Evolutionary conservation across 2,888 invertebrate species (phyloP).

Genomic region (Rotaria macrura): DNA sequence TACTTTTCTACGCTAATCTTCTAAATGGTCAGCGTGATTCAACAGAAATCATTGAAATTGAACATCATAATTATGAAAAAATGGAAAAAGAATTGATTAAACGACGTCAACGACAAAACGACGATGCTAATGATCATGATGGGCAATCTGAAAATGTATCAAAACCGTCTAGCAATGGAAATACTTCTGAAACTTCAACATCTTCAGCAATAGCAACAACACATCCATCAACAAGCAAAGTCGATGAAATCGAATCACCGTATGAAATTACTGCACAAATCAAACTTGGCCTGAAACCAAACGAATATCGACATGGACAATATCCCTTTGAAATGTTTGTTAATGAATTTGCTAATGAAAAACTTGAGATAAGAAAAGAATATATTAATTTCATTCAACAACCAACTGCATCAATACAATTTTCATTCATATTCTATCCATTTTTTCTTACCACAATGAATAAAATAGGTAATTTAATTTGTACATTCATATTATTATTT

Average conservation of each 20-base stretch:
- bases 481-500: constrained; percentile 4
- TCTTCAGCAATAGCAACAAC: background rate
- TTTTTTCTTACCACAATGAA: constrained; percentile 82
- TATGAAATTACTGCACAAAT: constrained; percentile 56
- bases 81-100: background rate
- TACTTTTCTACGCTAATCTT: constrained; percentile 65
- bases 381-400: constrained; percentile 65
- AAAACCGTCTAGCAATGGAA: constrained; percentile 29
- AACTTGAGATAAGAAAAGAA: constrained; percentile 83
- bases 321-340: constrained; percentile 80
- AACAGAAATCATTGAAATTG: constrained; percentile 40
- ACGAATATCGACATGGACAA: constrained; percentile 71
- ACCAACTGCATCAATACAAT: constrained; percentile 42
- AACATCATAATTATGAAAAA: constrained; percentile 37
- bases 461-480: constrained; percentile 52
- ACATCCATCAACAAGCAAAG: background rate
- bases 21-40: constrained; percentile 59
- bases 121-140: constrained; percentile 54
- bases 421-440: constrained; percentile 78
- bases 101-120: constrained; percentile 43
- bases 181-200: background rate
- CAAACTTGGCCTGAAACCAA: constrained; percentile 64
- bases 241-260: background rate
- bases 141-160: constrained; percentile 45
- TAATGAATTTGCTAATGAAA: constrained; percentile 73